Base-by-base conservation (phyloP, 2,888 invertebrate genomes). In the Ectemnius continuus region DNA sequence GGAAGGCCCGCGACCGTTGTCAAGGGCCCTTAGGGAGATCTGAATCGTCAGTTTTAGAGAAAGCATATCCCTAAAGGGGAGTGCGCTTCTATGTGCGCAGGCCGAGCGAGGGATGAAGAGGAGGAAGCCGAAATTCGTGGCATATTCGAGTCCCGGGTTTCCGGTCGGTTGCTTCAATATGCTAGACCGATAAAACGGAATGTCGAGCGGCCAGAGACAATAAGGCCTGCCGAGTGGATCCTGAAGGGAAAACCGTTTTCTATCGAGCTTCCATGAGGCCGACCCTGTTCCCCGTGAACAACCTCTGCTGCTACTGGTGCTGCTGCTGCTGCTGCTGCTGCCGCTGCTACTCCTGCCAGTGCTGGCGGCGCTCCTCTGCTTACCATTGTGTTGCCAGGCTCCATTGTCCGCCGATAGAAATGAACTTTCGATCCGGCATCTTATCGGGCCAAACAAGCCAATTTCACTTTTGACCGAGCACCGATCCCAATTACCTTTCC, bases 171-270 rank as follows among this genome's bases (percentile, higher is more conserved):
- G 83, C 63, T 59, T 78, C 78, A 73, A 76, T 80, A 79, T 75
- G 79, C 72, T 56, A 68, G 75, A 63, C 79, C 73, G 78, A 82
- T 80, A 83, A 84, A 76, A 73, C 73, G 68, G 67, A 78, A 72
- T 62, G 70, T 63, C 79, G 66, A 61, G 70, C 61, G 67, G 56
- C 61, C 60, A 74, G 72, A 82, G 78, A 85, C 83, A 81, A 84
- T 85, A 79, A 74, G 73, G 66, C 74, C 78, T 78, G 76, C 72
- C 72, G 70, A 76, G 77, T 73, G 70, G 63, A 75, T 76, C 72
- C 68, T 52, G 64, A 46, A 57, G 64, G 64, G 64, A 57, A 45
- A 56, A 64, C 57, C 52, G 57, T 16, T 64, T 23, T 36, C 64
- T 56, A 62, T 64, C 64, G 36, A 28, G 28, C 28, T 28, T 56